These are phyloP conservation scores for Idaea straminata DNA, from an alignment of 2,888 invertebrate genomes.

Conservation along the genomic window DNA sequence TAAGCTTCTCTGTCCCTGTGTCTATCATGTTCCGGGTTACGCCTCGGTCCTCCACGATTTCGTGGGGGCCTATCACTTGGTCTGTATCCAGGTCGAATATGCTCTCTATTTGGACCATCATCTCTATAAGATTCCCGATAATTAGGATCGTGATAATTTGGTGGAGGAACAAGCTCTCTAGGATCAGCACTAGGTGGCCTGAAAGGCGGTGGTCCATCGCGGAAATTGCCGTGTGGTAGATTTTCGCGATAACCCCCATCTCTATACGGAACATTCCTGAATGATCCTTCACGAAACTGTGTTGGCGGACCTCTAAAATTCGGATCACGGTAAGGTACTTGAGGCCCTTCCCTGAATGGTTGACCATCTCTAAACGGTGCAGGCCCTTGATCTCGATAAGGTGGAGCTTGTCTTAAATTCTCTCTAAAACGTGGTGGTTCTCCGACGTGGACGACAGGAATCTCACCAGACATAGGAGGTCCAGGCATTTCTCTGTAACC, in stretches of 20 bases:
- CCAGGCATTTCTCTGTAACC: constrained; percentile 56
- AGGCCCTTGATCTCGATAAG: constrained; percentile 63
- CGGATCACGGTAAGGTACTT: constrained; percentile 54
- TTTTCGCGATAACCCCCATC: constrained; percentile 65
- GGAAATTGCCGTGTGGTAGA: constrained; percentile 55
- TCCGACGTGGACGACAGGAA: constrained; percentile 67
- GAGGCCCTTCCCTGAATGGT: constrained; percentile 55
- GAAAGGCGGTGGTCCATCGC: constrained; percentile 55
- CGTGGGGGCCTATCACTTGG: constrained; percentile 39
- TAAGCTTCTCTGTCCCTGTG: constrained; percentile 68
- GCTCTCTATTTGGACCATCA: constrained; percentile 55
- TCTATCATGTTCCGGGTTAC: constrained; percentile 61
- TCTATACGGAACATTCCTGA: constrained; percentile 60
- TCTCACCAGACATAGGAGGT: constrained; percentile 53
- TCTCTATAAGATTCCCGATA: constrained; percentile 66
- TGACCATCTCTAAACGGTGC: constrained; percentile 59
- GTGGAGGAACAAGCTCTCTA: constrained; percentile 49
- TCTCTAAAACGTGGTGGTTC: constrained; percentile 66
- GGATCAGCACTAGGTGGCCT: constrained; percentile 65
- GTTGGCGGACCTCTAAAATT: constrained; percentile 62
- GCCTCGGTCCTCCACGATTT: constrained; percentile 56
- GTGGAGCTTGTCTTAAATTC: constrained; percentile 56
- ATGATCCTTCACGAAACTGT: constrained; percentile 59
- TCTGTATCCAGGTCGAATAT: constrained; percentile 53
- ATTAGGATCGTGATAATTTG: constrained; percentile 61